A percentile compares a stretch with the other conserved stretches of the same genome.
These are phyloP conservation scores for Globodera ellingtonae DNA, from an alignment of 1,140 invertebrate genomes.

Conservation along the genomic window DNA sequence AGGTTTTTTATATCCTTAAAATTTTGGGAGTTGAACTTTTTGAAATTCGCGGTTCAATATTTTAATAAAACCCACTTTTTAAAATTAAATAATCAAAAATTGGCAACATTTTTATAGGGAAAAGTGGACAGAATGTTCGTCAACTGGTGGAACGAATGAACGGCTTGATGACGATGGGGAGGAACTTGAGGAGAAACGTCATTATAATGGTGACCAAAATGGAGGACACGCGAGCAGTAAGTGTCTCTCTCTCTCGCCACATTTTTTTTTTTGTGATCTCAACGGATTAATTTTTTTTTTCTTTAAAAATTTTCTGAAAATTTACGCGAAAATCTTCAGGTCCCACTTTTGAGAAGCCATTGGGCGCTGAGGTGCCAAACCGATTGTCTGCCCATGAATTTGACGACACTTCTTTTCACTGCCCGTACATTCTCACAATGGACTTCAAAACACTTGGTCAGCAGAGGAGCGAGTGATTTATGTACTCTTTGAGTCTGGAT, in stretches of 20 bases:
- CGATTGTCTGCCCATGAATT: conserved; percentile 16
- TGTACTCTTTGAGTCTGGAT: too few species aligned
- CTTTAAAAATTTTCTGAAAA: conserved; percentile 7
- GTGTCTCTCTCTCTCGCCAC: not conserved
- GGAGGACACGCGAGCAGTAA: not conserved
- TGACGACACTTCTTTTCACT: conserved; percentile 60
- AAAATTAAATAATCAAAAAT: too few species aligned
- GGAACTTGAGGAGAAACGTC: not conserved
- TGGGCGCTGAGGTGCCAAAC: too few species aligned
- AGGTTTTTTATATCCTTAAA: too few species aligned
- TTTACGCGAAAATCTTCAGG: not conserved
- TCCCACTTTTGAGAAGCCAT: too few species aligned
- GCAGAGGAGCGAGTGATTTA: not conserved
- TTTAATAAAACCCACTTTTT: too few species aligned
- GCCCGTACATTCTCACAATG: conserved; percentile 56
- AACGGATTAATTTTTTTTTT: not conserved
- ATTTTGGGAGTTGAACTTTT: too few species aligned
- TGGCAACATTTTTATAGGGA: too few species aligned
- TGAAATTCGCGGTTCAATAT: too few species aligned
- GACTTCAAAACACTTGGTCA: conserved; percentile 52
- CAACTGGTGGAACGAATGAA: not conserved
- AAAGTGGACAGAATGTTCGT: too few species aligned
- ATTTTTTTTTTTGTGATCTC: too few species aligned
- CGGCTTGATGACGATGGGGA: not conserved
- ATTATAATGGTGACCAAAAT: conserved; percentile 9